Conservation (phyloP, 2,113 vertebrate species). For the Chrysochloris asiatica region DNA sequence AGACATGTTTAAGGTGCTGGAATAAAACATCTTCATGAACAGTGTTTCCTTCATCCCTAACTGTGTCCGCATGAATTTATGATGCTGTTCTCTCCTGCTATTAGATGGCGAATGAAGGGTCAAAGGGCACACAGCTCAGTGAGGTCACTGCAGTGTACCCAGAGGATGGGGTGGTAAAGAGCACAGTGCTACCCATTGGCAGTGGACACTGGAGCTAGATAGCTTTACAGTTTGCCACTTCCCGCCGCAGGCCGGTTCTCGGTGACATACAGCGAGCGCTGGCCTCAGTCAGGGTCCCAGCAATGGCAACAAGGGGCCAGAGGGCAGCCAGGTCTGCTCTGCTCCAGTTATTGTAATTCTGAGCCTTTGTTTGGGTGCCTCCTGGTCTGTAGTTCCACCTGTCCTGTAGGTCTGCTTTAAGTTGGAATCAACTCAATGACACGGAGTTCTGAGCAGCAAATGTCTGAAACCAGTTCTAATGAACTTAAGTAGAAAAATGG, state of each 20-base stretch:
- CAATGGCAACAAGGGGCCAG: not conserved
- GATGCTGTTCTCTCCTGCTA: not conserved
- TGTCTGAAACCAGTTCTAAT: no score
- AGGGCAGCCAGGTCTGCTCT: rapidly evolving
- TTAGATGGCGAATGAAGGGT: not conserved
- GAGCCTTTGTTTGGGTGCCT: not conserved
- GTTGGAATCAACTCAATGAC: no score
- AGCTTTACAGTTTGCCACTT: not conserved
- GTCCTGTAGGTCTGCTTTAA: no score
- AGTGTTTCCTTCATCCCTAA: not conserved
- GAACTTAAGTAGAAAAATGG: no score
- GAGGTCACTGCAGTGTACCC: not conserved
- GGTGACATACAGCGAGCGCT: not conserved
- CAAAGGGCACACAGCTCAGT: not conserved
- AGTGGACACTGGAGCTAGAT: not conserved
- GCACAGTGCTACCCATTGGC: not conserved
- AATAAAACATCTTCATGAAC: not conserved
- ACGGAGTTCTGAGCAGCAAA: no score
- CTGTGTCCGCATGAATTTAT: not conserved
- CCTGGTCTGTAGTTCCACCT: not conserved
- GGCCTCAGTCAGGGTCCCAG: not conserved
- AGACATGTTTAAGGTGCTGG: no score
- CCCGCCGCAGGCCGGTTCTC: not conserved
- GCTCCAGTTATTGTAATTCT: not conserved
- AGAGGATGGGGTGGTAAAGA: not conserved